Conservation (phyloP, 2,888 invertebrate species). For the Calephelis perditalis region DNA sequence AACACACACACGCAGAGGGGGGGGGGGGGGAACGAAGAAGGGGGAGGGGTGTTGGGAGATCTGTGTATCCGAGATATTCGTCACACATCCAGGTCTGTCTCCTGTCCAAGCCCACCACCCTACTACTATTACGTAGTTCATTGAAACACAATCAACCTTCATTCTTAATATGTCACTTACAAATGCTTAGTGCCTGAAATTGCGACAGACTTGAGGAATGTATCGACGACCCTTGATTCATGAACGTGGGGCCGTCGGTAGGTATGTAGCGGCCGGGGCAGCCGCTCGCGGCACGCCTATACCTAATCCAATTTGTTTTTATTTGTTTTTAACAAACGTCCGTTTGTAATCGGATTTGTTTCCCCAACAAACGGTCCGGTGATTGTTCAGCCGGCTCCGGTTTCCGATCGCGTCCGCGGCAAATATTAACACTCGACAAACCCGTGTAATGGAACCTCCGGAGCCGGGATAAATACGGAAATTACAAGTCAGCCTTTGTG, state of each 20-base stretch:
- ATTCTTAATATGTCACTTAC: too few relatives aligned
- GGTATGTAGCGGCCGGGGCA: not conserved
- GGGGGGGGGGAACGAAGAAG: too few relatives aligned
- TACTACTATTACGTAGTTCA: too few relatives aligned
- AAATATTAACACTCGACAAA: constrained; percentile 7
- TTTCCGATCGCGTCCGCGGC: not conserved
- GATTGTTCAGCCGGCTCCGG: constrained; percentile 4
- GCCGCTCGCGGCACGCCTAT: not conserved
- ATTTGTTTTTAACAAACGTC: constrained; percentile 10
- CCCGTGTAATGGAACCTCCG: not conserved
- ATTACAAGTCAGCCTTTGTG: too few relatives aligned
- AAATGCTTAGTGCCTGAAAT: too few relatives aligned
- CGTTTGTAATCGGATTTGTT: constrained; percentile 1
- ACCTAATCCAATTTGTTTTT: constrained; percentile 8
- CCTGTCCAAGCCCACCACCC: too few relatives aligned
- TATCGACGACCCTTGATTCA: not conserved
- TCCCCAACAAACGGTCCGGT: not conserved
- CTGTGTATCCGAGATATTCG: too few relatives aligned
- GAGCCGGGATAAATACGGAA: not conserved
- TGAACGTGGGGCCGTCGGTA: not conserved
- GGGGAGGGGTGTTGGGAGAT: too few relatives aligned
- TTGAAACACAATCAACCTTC: too few relatives aligned
- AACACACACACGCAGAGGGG: too few relatives aligned
- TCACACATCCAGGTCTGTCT: too few relatives aligned
- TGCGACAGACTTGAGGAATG: too few relatives aligned